Conservation (phyloP, 2,113 vertebrate genomes). For the Sclerurus mexicanus region DNA sequence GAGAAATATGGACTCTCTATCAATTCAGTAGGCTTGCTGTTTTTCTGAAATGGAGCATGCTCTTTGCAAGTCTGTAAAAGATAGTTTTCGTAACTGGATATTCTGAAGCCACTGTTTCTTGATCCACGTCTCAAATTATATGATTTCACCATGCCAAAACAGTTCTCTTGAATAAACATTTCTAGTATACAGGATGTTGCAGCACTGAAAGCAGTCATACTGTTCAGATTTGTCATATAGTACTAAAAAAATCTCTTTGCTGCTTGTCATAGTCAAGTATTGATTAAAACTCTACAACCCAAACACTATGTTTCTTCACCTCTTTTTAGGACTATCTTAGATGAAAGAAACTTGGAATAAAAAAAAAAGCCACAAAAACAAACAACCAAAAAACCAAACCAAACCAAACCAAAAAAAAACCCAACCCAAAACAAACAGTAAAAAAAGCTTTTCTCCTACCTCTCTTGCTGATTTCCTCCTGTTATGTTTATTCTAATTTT, state of each 20-base stretch:
- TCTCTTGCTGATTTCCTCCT: neutral
- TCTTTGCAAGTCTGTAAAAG: neutral
- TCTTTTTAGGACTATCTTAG: neutral
- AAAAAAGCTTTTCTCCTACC: neutral
- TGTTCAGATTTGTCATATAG: neutral
- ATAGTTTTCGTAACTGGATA: neutral
- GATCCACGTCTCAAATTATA: neutral
- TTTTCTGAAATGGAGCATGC: neutral
- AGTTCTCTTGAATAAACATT: neutral
- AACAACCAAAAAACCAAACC: neutral
- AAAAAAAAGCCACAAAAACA: neutral
- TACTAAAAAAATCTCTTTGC: neutral
- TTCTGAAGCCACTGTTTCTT: neutral
- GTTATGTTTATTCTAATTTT: neutral
- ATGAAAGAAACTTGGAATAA: neutral
- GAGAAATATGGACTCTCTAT: neutral
- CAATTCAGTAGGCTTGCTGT: neutral
- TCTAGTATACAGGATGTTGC: neutral
- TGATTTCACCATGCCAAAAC: neutral
- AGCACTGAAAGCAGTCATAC: neutral
- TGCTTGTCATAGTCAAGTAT: neutral
- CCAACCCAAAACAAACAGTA: neutral
- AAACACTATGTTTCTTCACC: neutral
- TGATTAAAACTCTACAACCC: neutral
- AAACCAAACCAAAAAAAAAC: too few species aligned